A percentile compares a stretch with the other conserved stretches of the same genome.
Evolutionary conservation across 2,113 vertebrate genomes (phyloP).

Genomic region (Coryphaenoides rupestris): DNA sequence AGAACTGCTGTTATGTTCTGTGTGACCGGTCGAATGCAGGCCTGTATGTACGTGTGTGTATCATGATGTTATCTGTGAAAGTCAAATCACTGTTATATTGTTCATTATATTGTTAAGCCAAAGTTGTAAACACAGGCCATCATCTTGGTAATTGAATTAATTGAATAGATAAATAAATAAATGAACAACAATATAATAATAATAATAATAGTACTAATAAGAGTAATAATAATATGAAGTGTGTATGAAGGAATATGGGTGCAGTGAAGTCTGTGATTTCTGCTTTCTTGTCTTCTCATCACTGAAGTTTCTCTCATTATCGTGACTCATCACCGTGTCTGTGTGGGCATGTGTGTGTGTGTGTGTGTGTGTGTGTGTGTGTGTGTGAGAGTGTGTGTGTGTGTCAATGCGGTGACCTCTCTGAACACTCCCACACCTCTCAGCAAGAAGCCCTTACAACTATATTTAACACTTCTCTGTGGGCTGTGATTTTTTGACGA

Average conservation of each 20-base stretch:
- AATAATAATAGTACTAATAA: neutral
- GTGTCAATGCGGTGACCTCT: slow-evolving; percentile 19
- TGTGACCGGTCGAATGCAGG: too few species aligned
- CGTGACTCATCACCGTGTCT: too few species aligned
- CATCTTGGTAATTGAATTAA: too few species aligned
- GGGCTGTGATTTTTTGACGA: neutral
- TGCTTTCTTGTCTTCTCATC: neutral
- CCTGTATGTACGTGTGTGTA: too few species aligned
- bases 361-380: slow-evolving; percentile 26
- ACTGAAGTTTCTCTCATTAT: neutral
- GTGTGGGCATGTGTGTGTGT: too few species aligned
- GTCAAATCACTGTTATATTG: too few species aligned
- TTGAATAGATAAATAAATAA: too few species aligned
- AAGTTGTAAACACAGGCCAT: too few species aligned
- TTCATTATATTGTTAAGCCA: neutral
- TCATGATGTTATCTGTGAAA: too few species aligned
- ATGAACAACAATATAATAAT: slow-evolving; percentile 6
- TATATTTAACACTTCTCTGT: slow-evolving; percentile 35
- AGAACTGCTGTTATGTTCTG: too few species aligned
- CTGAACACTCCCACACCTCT: slow-evolving; percentile 38
- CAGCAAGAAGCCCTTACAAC: slow-evolving; percentile 34
- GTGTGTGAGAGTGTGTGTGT: neutral
- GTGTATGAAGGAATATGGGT: neutral
- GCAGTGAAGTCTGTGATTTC: neutral
- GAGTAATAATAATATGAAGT: too few species aligned